phyloP scores from a whole-genome alignment of 2,113 vertebrate genomes.

The Plotosus lineatus region DNA sequence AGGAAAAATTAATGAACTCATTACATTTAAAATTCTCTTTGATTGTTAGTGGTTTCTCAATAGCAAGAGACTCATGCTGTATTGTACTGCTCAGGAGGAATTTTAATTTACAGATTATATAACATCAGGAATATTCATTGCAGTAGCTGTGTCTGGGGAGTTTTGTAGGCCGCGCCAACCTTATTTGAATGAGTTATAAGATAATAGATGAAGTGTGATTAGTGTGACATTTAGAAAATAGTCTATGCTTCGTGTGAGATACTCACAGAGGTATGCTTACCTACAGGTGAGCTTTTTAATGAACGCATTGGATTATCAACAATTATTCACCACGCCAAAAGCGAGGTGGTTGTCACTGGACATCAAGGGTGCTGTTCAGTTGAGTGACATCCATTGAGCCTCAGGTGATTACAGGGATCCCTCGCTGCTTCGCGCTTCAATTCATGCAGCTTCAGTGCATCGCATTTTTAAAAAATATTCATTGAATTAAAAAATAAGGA shows the following conservation, averaged over 20 bases:
- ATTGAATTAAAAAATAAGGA: no score
- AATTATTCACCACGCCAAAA: no score
- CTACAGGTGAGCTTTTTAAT: no score
- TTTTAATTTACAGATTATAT: slow-evolving; percentile 34
- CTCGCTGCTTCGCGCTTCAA: no score
- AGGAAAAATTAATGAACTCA: neutral
- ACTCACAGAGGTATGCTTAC: neutral
- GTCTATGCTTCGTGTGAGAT: neutral
- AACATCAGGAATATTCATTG: neutral
- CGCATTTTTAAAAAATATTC: no score
- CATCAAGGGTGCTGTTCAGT: no score
- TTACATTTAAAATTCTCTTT: slow-evolving; percentile 6
- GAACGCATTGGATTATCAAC: no score
- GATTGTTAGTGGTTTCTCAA: slow-evolving; percentile 6
- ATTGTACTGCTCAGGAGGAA: slow-evolving; percentile 8
- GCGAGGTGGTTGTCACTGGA: no score
- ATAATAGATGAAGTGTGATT: neutral
- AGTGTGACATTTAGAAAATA: neutral
- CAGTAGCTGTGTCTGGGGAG: neutral
- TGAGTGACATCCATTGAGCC: no score
- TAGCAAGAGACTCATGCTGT: slow-evolving; percentile 10
- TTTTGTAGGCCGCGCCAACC: neutral
- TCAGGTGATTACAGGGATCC: no score
- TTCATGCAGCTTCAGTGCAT: no score
- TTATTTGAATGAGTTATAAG: neutral